phyloP scores from a whole-genome alignment of 2,797 vertebrate genomes.

The Labeo calbasu region DNA sequence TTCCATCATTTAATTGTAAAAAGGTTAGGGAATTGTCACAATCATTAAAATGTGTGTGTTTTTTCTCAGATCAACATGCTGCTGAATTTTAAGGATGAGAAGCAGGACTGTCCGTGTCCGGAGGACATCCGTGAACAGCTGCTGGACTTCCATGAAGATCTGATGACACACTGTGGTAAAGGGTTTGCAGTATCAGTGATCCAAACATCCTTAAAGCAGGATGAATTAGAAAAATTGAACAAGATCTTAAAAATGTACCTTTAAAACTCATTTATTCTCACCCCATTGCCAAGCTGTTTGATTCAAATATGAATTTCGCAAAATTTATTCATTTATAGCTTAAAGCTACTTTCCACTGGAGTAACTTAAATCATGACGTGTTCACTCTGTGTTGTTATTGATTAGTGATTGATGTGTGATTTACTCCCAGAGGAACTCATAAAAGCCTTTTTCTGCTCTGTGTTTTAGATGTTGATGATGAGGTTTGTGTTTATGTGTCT shows the following conservation, averaged over 20 bases:
- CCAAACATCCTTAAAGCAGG: not conserved
- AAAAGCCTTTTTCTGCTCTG: not conserved
- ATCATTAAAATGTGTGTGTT: not conserved
- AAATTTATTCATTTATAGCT: no score
- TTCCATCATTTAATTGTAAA: not conserved
- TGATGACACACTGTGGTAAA: conserved; percentile 95
- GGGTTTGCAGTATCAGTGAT: not conserved
- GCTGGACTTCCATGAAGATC: conserved; percentile 92
- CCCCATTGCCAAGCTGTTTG: not conserved
- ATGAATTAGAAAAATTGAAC: not conserved
- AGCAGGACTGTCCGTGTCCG: conserved; percentile 92
- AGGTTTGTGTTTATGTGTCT: not conserved
- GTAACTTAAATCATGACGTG: not conserved
- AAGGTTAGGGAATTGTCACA: no score
- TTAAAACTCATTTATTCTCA: not conserved
- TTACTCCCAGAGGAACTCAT: not conserved
- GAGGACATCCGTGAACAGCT: conserved; percentile 90
- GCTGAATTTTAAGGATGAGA: conserved; percentile 93
- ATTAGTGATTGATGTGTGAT: not conserved
- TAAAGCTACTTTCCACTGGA: not conserved
- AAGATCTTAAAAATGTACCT: not conserved
- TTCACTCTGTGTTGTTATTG: not conserved
- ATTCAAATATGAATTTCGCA: no score
- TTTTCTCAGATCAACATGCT: conserved; percentile 91
- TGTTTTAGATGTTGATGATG: not conserved